A percentile compares a stretch with the other conserved stretches of the same genome.
Conservation (phyloP, 2,113 vertebrate genomes). For the Periophthalmus modestus region DNA sequence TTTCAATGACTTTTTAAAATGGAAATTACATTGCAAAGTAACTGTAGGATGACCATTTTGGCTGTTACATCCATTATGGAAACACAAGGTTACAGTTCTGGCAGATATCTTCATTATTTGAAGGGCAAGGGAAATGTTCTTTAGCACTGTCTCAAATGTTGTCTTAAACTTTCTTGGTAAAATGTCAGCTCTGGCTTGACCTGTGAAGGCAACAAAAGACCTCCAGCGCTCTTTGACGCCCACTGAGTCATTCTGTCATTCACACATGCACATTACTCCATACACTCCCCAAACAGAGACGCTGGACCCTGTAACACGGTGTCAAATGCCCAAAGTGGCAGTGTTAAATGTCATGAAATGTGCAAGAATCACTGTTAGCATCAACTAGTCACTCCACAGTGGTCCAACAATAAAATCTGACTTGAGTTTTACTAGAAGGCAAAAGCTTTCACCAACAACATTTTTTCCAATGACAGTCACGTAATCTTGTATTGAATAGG, state of each 20-base stretch:
- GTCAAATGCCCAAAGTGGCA: neutral
- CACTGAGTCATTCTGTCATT: neutral
- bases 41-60: neutral
- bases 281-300: neutral
- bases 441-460: neutral
- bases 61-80: neutral
- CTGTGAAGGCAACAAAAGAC: neutral
- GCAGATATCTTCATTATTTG: neutral
- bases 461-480: neutral
- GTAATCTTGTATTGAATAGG: neutral
- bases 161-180: neutral
- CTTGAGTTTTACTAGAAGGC: too few relatives aligned
- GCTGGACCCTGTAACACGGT: neutral
- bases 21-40: too few relatives aligned
- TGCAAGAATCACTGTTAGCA: neutral
- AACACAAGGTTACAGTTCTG: neutral
- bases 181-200: neutral
- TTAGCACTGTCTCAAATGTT: neutral
- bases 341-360: neutral
- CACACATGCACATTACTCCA: constrained; percentile 2
- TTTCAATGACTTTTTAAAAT: too few relatives aligned
- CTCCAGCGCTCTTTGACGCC: neutral
- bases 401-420: neutral
- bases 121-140: neutral
- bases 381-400: neutral